Evolutionary conservation across 1,140 invertebrate species (phyloP).

Genomic region (Diorhabda sublineata): DNA sequence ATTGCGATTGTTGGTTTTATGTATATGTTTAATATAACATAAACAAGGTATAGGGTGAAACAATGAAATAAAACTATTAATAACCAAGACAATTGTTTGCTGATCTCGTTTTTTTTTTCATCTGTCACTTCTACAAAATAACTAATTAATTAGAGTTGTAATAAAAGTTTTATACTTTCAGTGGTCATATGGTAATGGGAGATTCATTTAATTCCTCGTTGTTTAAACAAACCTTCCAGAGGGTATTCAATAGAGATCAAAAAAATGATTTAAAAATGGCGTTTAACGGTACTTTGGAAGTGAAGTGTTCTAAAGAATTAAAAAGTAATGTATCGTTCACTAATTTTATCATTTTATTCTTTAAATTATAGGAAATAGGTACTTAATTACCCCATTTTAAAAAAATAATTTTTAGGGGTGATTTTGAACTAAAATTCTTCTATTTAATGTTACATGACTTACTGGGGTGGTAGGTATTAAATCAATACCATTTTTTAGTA

Average conservation of each 20-base stretch:
- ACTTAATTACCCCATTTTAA: no score
- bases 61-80: no score
- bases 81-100: not conserved
- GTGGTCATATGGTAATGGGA: slow-evolving; percentile 98
- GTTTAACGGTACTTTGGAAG: slow-evolving; percentile 94
- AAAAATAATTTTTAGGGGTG: no score
- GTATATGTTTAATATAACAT: no score
- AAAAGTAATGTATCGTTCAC: slow-evolving; percentile 52
- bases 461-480: no score
- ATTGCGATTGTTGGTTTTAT: no score
- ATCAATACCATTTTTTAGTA: slow-evolving; percentile 55
- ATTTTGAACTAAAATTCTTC: no score
- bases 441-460: no score
- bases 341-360: slow-evolving; percentile 15
- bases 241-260: slow-evolving; percentile 92
- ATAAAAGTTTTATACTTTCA: slow-evolving; percentile 40
- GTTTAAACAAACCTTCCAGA: slow-evolving; percentile 98
- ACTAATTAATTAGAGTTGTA: not conserved
- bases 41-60: no score
- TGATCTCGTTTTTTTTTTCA: not conserved
- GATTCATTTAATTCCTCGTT: slow-evolving; percentile 98
- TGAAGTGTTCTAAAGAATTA: slow-evolving; percentile 86
- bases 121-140: not conserved
- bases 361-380: not conserved
- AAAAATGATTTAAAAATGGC: slow-evolving; percentile 95